Conservation (phyloP, 2,888 invertebrate species). For the Thereva nobilitata region DNA sequence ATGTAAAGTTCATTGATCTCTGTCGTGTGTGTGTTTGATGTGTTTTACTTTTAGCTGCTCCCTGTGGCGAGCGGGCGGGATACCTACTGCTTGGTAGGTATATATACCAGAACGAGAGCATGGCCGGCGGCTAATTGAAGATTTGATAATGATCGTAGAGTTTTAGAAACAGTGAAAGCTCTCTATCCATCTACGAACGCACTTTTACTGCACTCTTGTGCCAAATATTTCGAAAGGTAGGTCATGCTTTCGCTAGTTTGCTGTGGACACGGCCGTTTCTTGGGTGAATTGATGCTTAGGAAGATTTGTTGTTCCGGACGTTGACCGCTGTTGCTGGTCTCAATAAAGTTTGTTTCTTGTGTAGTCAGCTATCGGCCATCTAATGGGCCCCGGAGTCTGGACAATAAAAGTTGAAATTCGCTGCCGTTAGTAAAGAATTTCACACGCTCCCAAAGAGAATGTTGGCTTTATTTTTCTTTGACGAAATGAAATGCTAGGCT, state of each 20-base stretch:
- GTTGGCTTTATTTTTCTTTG: too few relatives aligned
- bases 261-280: constrained; percentile 25
- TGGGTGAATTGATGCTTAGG: constrained; percentile 22
- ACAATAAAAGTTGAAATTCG: too few relatives aligned
- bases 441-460: too few relatives aligned
- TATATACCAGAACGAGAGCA: not conserved
- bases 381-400: too few relatives aligned
- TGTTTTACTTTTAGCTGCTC: too few relatives aligned
- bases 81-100: too few relatives aligned
- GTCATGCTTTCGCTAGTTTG: constrained; percentile 47
- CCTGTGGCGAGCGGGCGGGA: too few relatives aligned
- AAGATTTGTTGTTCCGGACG: constrained; percentile 25
- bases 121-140: constrained; percentile 7
- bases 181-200: constrained; percentile 37
- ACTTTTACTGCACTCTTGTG: constrained; percentile 45
- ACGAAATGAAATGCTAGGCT: too few relatives aligned
- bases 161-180: constrained; percentile 40
- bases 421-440: too few relatives aligned
- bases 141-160: constrained; percentile 17
- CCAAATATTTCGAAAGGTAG: constrained; percentile 47
- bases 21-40: too few relatives aligned
- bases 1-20: too few relatives aligned
- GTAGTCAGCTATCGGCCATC: too few relatives aligned
- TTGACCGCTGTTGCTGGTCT: constrained; percentile 17
- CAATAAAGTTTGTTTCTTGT: not conserved